phyloP scores from a whole-genome alignment of 1,140 invertebrate species.

The Charaxes varanes region DNA sequence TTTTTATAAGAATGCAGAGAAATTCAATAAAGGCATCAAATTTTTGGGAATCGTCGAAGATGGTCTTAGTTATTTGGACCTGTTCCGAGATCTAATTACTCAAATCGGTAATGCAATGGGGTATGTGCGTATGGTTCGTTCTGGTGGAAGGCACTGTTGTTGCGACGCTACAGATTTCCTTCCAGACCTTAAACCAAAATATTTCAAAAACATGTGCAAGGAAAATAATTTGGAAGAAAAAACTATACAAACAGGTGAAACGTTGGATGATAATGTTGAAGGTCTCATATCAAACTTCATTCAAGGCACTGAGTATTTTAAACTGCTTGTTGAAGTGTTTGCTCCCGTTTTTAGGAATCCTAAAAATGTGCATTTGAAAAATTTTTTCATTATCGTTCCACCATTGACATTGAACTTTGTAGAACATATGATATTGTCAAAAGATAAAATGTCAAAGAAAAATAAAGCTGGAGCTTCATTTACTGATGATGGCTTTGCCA shows the following conservation, averaged over 20 bases:
- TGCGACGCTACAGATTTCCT: slow-evolving; percentile 93
- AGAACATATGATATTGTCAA: slow-evolving; percentile 93
- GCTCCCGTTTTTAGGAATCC: slow-evolving; percentile 88
- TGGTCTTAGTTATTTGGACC: slow-evolving; percentile 92
- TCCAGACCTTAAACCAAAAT: slow-evolving; percentile 85
- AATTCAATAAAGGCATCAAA: slow-evolving; percentile 94
- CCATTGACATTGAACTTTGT: slow-evolving; percentile 96
- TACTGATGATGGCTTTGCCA: slow-evolving; percentile 98
- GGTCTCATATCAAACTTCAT: slow-evolving; percentile 91
- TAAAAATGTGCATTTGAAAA: slow-evolving; percentile 92
- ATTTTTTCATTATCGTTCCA: slow-evolving; percentile 96
- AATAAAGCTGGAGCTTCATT: slow-evolving; percentile 91
- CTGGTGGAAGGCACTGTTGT: slow-evolving; percentile 94
- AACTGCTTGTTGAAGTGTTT: slow-evolving; percentile 95
- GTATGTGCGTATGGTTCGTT: slow-evolving; percentile 95
- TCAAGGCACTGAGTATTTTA: slow-evolving; percentile 96
- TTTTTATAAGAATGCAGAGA: slow-evolving; percentile 93
- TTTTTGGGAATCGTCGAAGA: slow-evolving; percentile 90
- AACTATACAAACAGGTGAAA: slow-evolving; percentile 80
- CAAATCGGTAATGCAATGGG: slow-evolving; percentile 98
- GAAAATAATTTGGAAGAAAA: slow-evolving; percentile 77
- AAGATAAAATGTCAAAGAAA: slow-evolving; percentile 94
- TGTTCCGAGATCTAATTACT: slow-evolving; percentile 93
- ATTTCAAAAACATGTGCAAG: slow-evolving; percentile 75
- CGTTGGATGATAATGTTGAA: slow-evolving; percentile 85